Evolutionary conservation across 2,888 invertebrate genomes (phyloP), one percentile per base, ranked within the genome.

Genomic region (Octonoba sinensis): DNA sequence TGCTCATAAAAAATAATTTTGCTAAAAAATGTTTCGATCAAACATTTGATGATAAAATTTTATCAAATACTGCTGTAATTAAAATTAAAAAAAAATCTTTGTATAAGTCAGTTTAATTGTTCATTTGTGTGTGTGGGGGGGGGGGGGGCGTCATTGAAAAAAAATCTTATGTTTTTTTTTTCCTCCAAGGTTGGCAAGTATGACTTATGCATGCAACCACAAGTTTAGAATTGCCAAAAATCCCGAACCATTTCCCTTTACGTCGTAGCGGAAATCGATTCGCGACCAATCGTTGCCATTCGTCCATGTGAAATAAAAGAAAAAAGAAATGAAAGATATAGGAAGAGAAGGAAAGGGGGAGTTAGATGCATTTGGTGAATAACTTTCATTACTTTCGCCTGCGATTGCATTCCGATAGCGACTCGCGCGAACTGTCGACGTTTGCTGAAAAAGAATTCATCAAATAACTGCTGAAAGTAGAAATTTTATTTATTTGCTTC

Each of bases 401-500:
- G 54, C 54, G 54, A 54, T 54, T 54, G 54, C 54, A 54, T 54
- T 54, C 54, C 54, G 54, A 54, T 54, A 54, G 54, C 54, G 54
- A 54, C 18, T 54, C 54, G 18, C 54, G 54, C 54, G 54, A 54
- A 54, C 54, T 54, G 54, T 54, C 54, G 54, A 54, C 54, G 54
- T 18, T 54, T 18, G 18, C 54, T 18, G 54, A 54, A 54, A 54
- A 54, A 54, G 54, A 54, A 54, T 54, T 54, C 54, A n/a, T 54
- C 18, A n/a, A 54, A 54, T 54, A 54, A 54, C 18, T 54, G n/a
- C n/a, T 18, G 54, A 54, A 18, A n/a, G 16, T 54, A 54, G 18
- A 54, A 54, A 54, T 54, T 54, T 54, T 54, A 54, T 54, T 54
- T 54, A 54, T 54, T 18, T 18, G 54, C 16, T 18, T n/a, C 18